Percentiles rank a stretch among this genome's conserved stretches.
These are phyloP conservation scores for Phortica magna DNA, from an alignment of 2,888 invertebrate species.

Conservation along the genomic window DNA sequence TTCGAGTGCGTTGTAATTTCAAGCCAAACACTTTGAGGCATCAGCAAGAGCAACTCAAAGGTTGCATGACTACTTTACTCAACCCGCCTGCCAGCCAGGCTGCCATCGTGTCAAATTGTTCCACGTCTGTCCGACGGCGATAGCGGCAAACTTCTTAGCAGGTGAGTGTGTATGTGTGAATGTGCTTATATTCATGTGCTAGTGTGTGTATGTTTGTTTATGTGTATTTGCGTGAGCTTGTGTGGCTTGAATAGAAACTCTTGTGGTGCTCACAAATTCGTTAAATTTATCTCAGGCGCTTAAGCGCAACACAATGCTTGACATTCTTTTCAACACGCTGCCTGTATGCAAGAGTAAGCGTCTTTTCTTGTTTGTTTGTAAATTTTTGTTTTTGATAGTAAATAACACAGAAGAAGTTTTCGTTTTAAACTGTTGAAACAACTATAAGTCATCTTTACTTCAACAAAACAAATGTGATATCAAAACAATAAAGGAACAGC, in stretches of 20 bases:
- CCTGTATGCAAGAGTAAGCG: background rate
- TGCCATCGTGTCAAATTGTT: background rate
- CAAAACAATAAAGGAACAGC: too few relatives aligned
- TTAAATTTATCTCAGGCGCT: conserved; percentile 21
- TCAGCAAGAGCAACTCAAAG: conserved; percentile 20
- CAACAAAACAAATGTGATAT: too few relatives aligned
- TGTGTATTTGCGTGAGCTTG: conserved; percentile 2
- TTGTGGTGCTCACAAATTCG: background rate
- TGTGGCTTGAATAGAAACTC: background rate
- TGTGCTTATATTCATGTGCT: background rate
- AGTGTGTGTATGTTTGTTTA: background rate
- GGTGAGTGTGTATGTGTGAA: background rate
- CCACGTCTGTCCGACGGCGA: background rate
- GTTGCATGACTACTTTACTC: background rate
- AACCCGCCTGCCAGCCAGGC: too few relatives aligned
- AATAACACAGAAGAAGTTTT: too few relatives aligned
- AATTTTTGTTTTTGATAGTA: too few relatives aligned
- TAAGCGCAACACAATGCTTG: conserved; percentile 20
- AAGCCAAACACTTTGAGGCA: conserved; percentile 33
- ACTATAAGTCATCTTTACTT: too few relatives aligned
- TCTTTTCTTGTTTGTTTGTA: too few relatives aligned
- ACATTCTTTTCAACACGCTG: conserved; percentile 30
- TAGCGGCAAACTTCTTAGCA: background rate
- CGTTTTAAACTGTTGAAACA: too few relatives aligned
- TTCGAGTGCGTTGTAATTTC: conserved; percentile 34